Evolutionary conservation across 2,797 vertebrate species (phyloP).

Genomic region (Rhabdomys pumilio): DNA sequence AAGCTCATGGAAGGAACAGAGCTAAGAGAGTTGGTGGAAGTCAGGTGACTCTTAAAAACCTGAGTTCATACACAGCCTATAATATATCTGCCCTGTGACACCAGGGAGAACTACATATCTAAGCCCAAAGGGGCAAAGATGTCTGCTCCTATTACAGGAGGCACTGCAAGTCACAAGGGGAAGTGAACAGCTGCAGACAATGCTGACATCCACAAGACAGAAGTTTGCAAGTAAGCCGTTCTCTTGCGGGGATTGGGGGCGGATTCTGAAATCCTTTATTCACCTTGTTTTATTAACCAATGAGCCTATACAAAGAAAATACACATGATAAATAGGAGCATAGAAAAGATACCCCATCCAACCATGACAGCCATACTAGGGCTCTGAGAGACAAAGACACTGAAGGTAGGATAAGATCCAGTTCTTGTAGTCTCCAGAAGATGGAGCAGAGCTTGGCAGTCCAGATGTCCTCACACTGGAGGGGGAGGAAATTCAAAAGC

Average conservation of each 20-base stretch:
- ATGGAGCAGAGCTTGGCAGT: background rate
- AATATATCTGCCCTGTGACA: background rate
- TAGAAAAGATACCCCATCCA: background rate
- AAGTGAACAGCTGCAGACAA: background rate
- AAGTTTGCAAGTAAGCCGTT: background rate
- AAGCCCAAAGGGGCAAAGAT: background rate
- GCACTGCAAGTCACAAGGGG: background rate
- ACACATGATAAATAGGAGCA: background rate
- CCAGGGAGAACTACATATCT: background rate
- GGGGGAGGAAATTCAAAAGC: background rate
- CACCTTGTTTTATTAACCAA: constrained; percentile 5
- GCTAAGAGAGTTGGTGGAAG: background rate
- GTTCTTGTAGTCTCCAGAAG: background rate
- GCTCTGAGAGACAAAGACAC: background rate
- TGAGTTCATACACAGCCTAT: background rate
- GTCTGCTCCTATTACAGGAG: background rate
- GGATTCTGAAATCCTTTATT: background rate
- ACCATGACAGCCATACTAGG: background rate
- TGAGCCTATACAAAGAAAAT: background rate
- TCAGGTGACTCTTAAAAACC: constrained; percentile 1
- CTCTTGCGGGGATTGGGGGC: background rate
- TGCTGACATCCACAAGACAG: background rate
- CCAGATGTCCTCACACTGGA: background rate
- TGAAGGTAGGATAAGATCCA: background rate
- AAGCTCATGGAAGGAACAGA: background rate